These are phyloP conservation scores for Caenorhabditis inopinata DNA, from an alignment of 1,140 invertebrate species.

Conservation along the genomic window DNA sequence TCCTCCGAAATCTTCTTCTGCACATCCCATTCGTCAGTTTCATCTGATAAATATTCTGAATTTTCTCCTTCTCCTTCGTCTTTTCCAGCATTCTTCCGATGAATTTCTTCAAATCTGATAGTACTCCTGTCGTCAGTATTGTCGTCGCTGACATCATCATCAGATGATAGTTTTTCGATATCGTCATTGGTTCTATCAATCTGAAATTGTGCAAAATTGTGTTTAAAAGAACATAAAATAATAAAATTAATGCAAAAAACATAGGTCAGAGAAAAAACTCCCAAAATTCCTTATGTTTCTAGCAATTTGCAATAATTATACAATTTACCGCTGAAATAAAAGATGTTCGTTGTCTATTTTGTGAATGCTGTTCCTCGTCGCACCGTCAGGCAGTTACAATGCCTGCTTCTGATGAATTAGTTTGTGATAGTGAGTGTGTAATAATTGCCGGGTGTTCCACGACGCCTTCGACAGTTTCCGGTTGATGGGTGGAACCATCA, in stretches of 20 bases:
- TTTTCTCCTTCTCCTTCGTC: neutral
- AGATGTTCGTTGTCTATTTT: neutral
- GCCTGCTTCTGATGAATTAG: no score
- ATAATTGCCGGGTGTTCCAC: neutral
- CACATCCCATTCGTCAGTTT: constrained; percentile 23
- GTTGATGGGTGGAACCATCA: neutral
- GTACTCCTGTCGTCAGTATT: no score
- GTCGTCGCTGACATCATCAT: neutral
- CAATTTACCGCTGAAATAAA: neutral
- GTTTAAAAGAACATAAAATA: no score
- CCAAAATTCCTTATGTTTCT: no score
- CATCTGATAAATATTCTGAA: neutral
- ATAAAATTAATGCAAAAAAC: no score
- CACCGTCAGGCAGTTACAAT: neutral
- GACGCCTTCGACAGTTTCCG: neutral
- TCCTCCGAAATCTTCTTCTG: neutral
- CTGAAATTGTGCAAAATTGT: no score
- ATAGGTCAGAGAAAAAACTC: no score
- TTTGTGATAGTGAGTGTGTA: neutral
- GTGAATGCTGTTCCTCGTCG: constrained; percentile 11
- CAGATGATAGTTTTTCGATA: neutral
- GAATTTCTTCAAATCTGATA: neutral
- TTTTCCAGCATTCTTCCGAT: neutral
- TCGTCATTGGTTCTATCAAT: neutral
- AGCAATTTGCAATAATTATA: no score